Evolutionary conservation across 1,140 invertebrate genomes (phyloP).

Genomic region (Orius insidiosus): DNA sequence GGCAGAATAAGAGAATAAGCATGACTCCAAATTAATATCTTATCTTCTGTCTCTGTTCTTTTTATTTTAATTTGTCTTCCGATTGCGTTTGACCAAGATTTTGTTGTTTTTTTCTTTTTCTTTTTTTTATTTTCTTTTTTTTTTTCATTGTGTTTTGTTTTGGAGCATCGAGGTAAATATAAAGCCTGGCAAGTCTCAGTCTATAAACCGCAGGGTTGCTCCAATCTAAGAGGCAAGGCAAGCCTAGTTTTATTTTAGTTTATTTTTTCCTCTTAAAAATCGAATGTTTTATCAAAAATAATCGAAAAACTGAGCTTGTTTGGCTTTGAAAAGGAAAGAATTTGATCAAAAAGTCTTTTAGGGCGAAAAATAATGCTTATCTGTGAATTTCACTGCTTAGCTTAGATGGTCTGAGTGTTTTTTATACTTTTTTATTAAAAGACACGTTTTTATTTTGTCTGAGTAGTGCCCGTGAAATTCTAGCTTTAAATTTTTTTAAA

Average conservation of each 20-base stretch:
- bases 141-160: slow-evolving; percentile 9
- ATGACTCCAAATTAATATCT: slow-evolving; percentile 1
- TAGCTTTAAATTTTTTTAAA: neutral
- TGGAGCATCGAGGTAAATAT: slow-evolving; percentile 7
- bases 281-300: too few species aligned
- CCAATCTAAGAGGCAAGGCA: too few species aligned
- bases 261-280: too few species aligned
- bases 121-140: slow-evolving; percentile 11
- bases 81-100: slow-evolving; percentile 12
- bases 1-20: neutral
- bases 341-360: slow-evolving; percentile 4
- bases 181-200: slow-evolving; percentile 12
- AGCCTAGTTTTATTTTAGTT: too few species aligned
- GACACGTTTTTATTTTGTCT: slow-evolving; percentile 3
- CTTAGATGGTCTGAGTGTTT: slow-evolving; percentile 14
- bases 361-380: too few species aligned
- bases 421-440: neutral
- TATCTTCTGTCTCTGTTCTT: slow-evolving; percentile 9
- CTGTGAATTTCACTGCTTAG: slow-evolving; percentile 14
- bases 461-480: slow-evolving; percentile 12
- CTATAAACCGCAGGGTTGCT: neutral
- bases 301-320: slow-evolving; percentile 6
- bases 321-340: slow-evolving; percentile 7
- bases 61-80: slow-evolving; percentile 11
- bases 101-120: slow-evolving; percentile 3